phyloP scores from a whole-genome alignment of 2,888 invertebrate genomes.

The Cephonodes hylas region DNA sequence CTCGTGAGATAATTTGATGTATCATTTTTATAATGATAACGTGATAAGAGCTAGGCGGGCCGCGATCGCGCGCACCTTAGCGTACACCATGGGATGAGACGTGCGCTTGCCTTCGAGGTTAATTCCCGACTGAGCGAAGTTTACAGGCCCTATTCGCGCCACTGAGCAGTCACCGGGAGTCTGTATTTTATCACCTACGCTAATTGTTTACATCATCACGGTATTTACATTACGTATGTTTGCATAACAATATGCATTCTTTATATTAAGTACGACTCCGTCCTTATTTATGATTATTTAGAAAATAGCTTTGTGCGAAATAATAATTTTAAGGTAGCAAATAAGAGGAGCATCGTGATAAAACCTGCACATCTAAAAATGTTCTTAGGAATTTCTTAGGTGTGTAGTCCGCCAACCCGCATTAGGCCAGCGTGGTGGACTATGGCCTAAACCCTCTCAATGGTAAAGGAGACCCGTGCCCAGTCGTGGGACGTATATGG shows the following conservation, averaged over 20 bases:
- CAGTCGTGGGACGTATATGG: too few species aligned
- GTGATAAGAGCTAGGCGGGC: slow-evolving; percentile 57
- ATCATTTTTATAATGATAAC: slow-evolving; percentile 57
- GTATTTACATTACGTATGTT: neutral
- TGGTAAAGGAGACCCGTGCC: too few species aligned
- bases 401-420: too few species aligned
- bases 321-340: too few species aligned
- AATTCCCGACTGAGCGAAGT: slow-evolving; percentile 30
- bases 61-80: slow-evolving; percentile 27
- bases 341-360: too few species aligned
- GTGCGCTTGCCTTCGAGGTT: slow-evolving; percentile 29
- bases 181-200: slow-evolving; percentile 20
- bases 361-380: too few species aligned
- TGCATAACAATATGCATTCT: neutral
- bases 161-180: slow-evolving; percentile 9
- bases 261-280: neutral
- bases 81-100: slow-evolving; percentile 14
- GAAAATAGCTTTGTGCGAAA: neutral
- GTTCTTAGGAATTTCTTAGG: too few species aligned
- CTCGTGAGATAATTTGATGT: slow-evolving; percentile 69
- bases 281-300: too few species aligned
- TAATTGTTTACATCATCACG: slow-evolving; percentile 5
- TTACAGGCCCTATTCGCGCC: slow-evolving; percentile 3
- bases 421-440: too few species aligned
- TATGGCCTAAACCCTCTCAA: too few species aligned